Evolutionary conservation across 2,113 vertebrate genomes (phyloP).

Genomic region (Seriola rivoliana): DNA sequence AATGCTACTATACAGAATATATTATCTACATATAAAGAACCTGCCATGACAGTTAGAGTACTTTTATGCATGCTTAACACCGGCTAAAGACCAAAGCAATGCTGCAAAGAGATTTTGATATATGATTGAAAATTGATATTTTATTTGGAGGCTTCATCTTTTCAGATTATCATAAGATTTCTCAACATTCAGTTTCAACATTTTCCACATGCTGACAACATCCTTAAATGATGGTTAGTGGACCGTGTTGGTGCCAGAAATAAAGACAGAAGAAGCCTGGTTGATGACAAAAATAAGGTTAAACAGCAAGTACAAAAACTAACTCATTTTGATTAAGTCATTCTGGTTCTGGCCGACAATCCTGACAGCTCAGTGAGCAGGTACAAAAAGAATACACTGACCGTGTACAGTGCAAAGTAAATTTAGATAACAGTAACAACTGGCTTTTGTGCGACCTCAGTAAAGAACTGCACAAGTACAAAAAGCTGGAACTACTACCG

Average conservation of each 20-base stretch:
- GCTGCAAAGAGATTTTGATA: slow-evolving; percentile 1
- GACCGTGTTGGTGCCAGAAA: not conserved
- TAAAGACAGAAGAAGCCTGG: not conserved
- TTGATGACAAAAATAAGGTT: not conserved
- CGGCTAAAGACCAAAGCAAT: not conserved
- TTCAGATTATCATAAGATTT: slow-evolving; percentile 10
- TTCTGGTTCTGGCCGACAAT: not conserved
- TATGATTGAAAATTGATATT: not conserved
- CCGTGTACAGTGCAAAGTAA: not conserved
- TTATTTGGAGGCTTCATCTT: slow-evolving; percentile 47
- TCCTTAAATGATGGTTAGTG: not conserved
- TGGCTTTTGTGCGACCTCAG: not conserved
- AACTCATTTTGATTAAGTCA: not conserved
- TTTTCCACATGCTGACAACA: not conserved
- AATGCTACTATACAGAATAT: not conserved
- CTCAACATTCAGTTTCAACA: slow-evolving; percentile 6
- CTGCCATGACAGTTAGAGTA: not conserved
- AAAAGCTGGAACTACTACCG: too few species aligned
- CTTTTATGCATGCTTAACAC: not conserved
- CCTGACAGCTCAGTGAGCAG: not conserved
- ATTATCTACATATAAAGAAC: not conserved
- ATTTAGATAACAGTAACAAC: not conserved
- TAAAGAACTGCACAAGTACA: not conserved
- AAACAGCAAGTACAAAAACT: not conserved
- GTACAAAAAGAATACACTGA: not conserved